phyloP scores from a whole-genome alignment of 2,113 vertebrate species.

The Trematocara zebra region DNA sequence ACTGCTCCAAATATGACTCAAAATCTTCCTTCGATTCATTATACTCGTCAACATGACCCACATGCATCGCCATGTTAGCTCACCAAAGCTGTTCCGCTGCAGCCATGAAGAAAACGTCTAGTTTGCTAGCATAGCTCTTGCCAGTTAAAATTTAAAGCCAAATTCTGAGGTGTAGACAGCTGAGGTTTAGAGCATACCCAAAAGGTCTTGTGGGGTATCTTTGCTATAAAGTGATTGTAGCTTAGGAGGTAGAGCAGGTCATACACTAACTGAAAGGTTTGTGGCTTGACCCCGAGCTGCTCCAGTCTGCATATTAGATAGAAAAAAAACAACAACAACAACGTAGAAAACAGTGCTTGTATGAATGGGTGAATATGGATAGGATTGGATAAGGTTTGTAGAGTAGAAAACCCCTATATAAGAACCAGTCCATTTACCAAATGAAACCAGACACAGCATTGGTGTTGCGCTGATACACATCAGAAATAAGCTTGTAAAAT shows the following conservation, averaged over 20 bases:
- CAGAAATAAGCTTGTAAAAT: not conserved
- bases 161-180: not conserved
- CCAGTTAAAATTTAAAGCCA: not conserved
- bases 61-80: too few relatives aligned
- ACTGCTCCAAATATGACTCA: too few relatives aligned
- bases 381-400: not conserved
- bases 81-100: too few relatives aligned
- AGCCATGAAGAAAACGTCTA: not conserved
- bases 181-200: not conserved
- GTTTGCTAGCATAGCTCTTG: not conserved
- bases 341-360: accelerated
- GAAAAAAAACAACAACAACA: not conserved
- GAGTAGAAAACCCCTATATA: not conserved
- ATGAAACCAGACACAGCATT: not conserved
- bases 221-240: not conserved
- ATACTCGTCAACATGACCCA: too few relatives aligned
- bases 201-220: not conserved
- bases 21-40: too few relatives aligned
- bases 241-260: not conserved
- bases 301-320: not conserved
- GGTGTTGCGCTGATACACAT: not conserved
- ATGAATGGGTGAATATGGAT: not conserved
- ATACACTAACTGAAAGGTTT: not conserved
- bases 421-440: not conserved
- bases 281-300: not conserved